Base-by-base conservation (phyloP, 2,888 invertebrate species). In the Corbicula japonica region DNA sequence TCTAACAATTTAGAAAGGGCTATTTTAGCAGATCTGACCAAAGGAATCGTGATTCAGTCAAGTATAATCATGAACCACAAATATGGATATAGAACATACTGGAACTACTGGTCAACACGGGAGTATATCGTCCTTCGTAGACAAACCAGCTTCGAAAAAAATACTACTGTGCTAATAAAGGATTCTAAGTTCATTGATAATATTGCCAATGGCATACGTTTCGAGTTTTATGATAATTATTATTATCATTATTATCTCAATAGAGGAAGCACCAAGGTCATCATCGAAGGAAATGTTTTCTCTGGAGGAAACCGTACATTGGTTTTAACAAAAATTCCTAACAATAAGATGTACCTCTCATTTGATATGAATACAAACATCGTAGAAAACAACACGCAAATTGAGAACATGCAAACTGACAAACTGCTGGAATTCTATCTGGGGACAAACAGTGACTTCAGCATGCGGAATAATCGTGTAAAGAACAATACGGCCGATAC, bases 151-250 rank as follows among this genome's bases (percentile, higher is more conserved):
- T 44, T 18, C 23, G 41, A 26, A 1, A 12, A 15, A 21, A 3
- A 48, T 6, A 65, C 28, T 8, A 21, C 23, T 10, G 48, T 34
- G 12, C 1, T 50, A 23, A 30, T 65, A 23, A 48, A 12, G 50
- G 50, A 65, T 21, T 46, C 48, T 18, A 18, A 12, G 18, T 48
- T 65, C 46, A 18, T 10, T 8, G 34, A 32, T 23, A 65, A 65
- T 32, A 65, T 23, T 12, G 63, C 63, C 12, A 50, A 65, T 10
- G n/a, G 63, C 32, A 65, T 65, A 54, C 28, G n/a, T n/a, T 23
- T 54, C 21, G 32, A 46, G 32, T 21, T n/a, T 4, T 46, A 32
- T 10, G 21, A 34, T 23, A 0, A 34, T 26, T 60, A n/a, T 34
- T 10, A 4, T n/a, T 3, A n/a, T 15, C n/a, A n/a, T n/a, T n/a